A percentile compares a stretch with the other conserved stretches of the same genome.
These are phyloP conservation scores for Beaufortia kweichowensis DNA, from an alignment of 2,113 vertebrate genomes.

Conservation along the genomic window DNA sequence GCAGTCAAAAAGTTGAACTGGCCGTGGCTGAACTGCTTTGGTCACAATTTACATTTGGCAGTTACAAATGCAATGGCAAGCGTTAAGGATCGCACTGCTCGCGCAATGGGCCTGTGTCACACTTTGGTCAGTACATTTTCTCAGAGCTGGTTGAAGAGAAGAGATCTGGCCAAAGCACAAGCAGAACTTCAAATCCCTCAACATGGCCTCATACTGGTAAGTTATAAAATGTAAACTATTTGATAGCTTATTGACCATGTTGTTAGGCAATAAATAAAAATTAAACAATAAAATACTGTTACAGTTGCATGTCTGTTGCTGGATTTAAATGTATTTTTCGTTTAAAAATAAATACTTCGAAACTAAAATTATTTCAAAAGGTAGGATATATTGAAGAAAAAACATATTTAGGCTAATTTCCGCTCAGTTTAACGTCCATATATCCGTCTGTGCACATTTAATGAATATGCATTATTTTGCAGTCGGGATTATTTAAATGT, in stretches of 20 bases:
- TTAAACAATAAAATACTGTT: conserved; percentile 7
- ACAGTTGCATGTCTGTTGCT: too few relatives aligned
- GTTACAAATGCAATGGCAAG: too few relatives aligned
- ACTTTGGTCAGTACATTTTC: conserved; percentile 29
- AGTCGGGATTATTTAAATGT: not conserved
- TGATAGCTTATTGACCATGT: conserved; percentile 1
- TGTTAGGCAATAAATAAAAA: conserved; percentile 13
- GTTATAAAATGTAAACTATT: conserved; percentile 33
- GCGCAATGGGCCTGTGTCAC: too few relatives aligned
- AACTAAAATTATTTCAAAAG: too few relatives aligned
- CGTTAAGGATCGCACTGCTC: too few relatives aligned
- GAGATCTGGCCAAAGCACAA: conserved; percentile 5
- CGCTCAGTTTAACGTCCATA: not conserved
- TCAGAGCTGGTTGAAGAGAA: conserved; percentile 22
- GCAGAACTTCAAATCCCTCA: conserved; percentile 26
- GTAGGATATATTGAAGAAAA: too few relatives aligned
- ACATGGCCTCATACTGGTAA: conserved; percentile 26
- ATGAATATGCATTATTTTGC: not conserved
- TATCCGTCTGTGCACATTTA: too few relatives aligned
- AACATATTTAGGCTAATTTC: not conserved
- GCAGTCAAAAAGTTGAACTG: too few relatives aligned
- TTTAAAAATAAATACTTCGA: too few relatives aligned
- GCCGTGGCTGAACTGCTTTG: too few relatives aligned
- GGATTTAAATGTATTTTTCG: too few relatives aligned
- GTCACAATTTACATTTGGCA: too few relatives aligned